Evolutionary conservation across 2,113 vertebrate species (phyloP), one percentile per base, ranked within the genome.

Genomic region (Sminthopsis crassicaudata): DNA sequence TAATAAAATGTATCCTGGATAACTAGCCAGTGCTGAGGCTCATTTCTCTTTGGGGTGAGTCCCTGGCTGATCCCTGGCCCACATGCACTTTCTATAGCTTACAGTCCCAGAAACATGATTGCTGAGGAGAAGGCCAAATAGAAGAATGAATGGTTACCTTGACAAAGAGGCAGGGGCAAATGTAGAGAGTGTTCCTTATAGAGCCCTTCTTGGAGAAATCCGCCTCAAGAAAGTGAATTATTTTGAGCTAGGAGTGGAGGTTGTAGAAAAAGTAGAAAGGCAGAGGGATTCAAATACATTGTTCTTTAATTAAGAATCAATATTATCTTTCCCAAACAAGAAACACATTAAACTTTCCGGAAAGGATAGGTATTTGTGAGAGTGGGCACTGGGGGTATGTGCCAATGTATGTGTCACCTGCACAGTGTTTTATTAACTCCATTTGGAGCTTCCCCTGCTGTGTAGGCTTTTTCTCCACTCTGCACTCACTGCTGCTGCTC

Each of bases 1-100:
- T 84, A 84, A 84, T 84, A 84, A 84, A 84, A 84, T 84, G 19
- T 84, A 84, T 84, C 67, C 67, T 84, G 67, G n/a, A 84, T 84
- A 84, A 84, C n/a, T 42, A 84, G 67, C n/a, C 67, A 84, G 19
- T 84, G 67, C n/a, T 84, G 67, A 84, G 16, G 36, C 67, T 84
- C 67, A 84, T 84, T 84, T 84, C 67, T 84, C 67, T n/a, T 19
- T 23, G 67, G 67, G 67, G n/a, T 8, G 42, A 84, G n/a, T 84
- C n/a, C 67, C 67, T 42, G n/a, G n/a, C n/a, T 42, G n/a, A 84
- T 84, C 67, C n/a, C 67, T 84, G 67, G 19, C n/a, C 67, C n/a
- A 84, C 16, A 84, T 23, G 67, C n/a, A 84, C 67, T 42, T 42
- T 84, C 67, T 84, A 84, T 84, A 42, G 27, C 30, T 11, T 30